Percentiles rank a stretch among this genome's conserved stretches.
phyloP scores from a whole-genome alignment of 1,140 invertebrate genomes.

The Coboldia fuscipes region DNA sequence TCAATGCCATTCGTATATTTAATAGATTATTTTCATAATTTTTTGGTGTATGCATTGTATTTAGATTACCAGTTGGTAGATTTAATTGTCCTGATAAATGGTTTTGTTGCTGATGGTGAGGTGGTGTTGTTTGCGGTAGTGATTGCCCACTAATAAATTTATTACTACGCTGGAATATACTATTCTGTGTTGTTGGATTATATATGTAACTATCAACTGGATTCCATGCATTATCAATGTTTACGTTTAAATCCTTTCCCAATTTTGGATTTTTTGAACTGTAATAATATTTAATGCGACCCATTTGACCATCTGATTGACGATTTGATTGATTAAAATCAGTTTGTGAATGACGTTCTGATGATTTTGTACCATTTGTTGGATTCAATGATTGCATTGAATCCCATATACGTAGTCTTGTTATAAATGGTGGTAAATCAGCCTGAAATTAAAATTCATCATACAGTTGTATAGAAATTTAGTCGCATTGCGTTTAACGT shows the following conservation, averaged over 20 bases:
- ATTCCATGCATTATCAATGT: constrained; percentile 22
- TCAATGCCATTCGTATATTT: too few species aligned
- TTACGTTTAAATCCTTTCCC: constrained; percentile 16
- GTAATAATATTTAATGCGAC: constrained; percentile 18
- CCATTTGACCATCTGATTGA: constrained; percentile 9
- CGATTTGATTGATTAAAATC: not conserved
- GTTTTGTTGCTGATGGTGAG: too few species aligned
- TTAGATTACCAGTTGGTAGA: too few species aligned
- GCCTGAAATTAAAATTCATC: too few species aligned
- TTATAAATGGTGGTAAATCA: constrained; percentile 26
- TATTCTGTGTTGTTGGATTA: constrained; percentile 19
- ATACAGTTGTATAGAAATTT: too few species aligned
- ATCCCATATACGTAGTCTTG: constrained; percentile 33
- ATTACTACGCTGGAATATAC: constrained; percentile 20
- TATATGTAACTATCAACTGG: constrained; percentile 22
- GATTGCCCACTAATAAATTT: constrained; percentile 14
- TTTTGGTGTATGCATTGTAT: too few species aligned
- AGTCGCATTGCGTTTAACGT: not conserved
- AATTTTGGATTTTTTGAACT: constrained; percentile 19
- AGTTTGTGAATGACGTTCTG: not conserved
- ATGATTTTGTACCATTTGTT: constrained; percentile 1
- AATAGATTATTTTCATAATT: too few species aligned
- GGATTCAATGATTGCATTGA: constrained; percentile 9
- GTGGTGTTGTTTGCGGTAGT: too few species aligned
- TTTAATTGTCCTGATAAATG: too few species aligned